Conservation (phyloP, 2,888 invertebrate genomes). For the Caradrina kadenii region DNA sequence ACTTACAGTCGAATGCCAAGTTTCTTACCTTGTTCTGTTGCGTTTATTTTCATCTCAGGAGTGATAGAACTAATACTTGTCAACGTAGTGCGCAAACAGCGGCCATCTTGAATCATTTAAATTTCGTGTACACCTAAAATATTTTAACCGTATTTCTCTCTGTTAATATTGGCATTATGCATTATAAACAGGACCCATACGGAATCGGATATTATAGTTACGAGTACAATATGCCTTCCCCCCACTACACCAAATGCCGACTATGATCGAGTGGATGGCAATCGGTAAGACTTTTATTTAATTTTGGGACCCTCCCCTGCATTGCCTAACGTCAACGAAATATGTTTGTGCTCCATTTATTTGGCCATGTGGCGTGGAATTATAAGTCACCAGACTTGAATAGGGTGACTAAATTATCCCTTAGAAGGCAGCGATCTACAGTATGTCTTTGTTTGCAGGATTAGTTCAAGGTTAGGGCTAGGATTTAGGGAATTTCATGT, state of each 20-base stretch:
- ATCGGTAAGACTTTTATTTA: constrained; percentile 47
- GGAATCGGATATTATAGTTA: constrained; percentile 5
- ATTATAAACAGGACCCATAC: constrained; percentile 26
- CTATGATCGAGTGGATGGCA: constrained; percentile 48
- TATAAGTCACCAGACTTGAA: constrained; percentile 12
- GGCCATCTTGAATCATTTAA: not conserved
- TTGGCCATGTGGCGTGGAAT: constrained; percentile 22
- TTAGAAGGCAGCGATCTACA: not conserved
- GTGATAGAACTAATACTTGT: not conserved
- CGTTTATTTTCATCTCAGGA: not conserved
- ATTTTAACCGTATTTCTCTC: not conserved
- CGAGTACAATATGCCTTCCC: constrained; percentile 6
- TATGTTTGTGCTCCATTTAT: constrained; percentile 21
- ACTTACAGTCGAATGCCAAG: not conserved
- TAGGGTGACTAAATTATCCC: not conserved
- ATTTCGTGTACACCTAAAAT: not conserved
- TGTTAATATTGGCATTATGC: constrained; percentile 21
- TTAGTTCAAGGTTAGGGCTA: no score
- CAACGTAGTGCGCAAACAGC: not conserved
- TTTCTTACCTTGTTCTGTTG: not conserved
- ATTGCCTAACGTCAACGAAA: constrained; percentile 24
- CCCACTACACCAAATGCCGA: constrained; percentile 17
- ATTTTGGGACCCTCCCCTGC: constrained; percentile 37
- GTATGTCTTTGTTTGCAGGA: no score
- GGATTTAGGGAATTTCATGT: no score